Base-by-base conservation (phyloP, 23 tunicate species). In the Halocynthia roretzi region DNA sequence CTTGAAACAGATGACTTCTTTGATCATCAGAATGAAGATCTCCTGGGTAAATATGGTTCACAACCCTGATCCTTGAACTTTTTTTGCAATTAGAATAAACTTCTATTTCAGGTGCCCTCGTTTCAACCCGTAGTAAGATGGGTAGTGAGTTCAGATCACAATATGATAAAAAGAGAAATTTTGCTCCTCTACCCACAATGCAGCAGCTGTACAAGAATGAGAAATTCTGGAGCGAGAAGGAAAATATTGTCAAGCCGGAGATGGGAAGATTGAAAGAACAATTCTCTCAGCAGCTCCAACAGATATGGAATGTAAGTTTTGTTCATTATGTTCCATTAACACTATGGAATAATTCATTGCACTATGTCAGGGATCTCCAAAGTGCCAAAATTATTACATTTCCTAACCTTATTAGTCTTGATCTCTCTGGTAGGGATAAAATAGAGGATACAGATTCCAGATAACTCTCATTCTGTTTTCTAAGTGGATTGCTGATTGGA, bases 251-350 rank as follows among this genome's bases (percentile, higher is more conserved):
- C 9, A 51, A 75, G 14, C 51, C 88, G 53, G 80, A 76, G 8
- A 21, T 67, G 7, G n/a, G 64, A 23, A 67, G 88, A 61, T 60
- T 89, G 50, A 89, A 89, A 61, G 89, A 89, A 76, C 75, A 77
- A 40, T 89, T 80, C 55, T 72, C 54, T 8, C 60, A 84, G 17
- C 96, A 89, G 60, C 66, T 89, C 5, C 6, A 51, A 5, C 84
- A 80, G 51, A 84, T 89, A 58, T 89, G 96, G 96, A 51, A 83
- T 68, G 96, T 89, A 54, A 9, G 96, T 31, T 31, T 31, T 31
- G 4, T 31, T 31, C 44, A 31, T 31, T 31, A 1, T 4, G 44
- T 31, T 31, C 4, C 44, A 31, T 0, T 31, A 31, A 31, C 1
- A 31, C 44, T 31, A 31, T 31, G 44, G 44, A 31, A 31, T 0